Percentiles rank a stretch among this genome's conserved stretches.
Evolutionary conservation across 2,888 invertebrate species (phyloP).

Genomic region (Timandra comae): DNA sequence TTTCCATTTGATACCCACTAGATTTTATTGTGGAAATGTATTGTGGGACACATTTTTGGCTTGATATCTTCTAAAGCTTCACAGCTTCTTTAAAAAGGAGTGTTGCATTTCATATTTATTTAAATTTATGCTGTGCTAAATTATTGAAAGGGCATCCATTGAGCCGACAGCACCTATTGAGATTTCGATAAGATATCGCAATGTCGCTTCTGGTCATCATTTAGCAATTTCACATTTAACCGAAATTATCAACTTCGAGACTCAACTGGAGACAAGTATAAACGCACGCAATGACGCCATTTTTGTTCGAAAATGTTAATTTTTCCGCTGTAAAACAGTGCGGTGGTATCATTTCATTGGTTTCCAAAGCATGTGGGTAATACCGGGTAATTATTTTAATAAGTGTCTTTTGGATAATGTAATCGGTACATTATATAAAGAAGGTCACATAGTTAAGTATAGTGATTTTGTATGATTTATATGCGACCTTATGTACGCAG

Average conservation of each 20-base stretch:
- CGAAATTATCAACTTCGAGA: slow-evolving; percentile 50
- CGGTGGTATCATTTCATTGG: slow-evolving; percentile 26
- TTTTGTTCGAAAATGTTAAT: slow-evolving; percentile 52
- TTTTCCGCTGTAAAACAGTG: slow-evolving; percentile 42
- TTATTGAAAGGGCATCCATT: slow-evolving; percentile 29
- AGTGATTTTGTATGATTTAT: slow-evolving; percentile 10
- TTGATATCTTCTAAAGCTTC: too few relatives aligned
- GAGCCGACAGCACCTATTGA: slow-evolving; percentile 23
- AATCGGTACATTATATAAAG: slow-evolving; percentile 25
- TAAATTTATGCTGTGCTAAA: slow-evolving; percentile 16
- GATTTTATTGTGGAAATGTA: neutral
- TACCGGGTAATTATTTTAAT: slow-evolving; percentile 59
- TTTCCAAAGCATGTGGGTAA: slow-evolving; percentile 42
- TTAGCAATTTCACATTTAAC: slow-evolving; percentile 56
- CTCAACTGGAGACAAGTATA: slow-evolving; percentile 33
- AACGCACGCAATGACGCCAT: slow-evolving; percentile 40
- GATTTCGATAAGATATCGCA: slow-evolving; percentile 41
- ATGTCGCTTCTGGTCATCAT: slow-evolving; percentile 46
- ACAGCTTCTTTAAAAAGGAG: too few relatives aligned
- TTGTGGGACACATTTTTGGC: too few relatives aligned
- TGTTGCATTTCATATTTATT: too few relatives aligned
- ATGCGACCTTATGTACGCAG: slow-evolving; percentile 4
- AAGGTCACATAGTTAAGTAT: slow-evolving; percentile 9
- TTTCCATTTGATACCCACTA: neutral
- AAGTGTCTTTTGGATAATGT: slow-evolving; percentile 41